A percentile compares a stretch with the other conserved stretches of the same genome.
These are phyloP conservation scores for Ochlodes sylvanus DNA, from an alignment of 2,888 invertebrate species.

Conservation along the genomic window DNA sequence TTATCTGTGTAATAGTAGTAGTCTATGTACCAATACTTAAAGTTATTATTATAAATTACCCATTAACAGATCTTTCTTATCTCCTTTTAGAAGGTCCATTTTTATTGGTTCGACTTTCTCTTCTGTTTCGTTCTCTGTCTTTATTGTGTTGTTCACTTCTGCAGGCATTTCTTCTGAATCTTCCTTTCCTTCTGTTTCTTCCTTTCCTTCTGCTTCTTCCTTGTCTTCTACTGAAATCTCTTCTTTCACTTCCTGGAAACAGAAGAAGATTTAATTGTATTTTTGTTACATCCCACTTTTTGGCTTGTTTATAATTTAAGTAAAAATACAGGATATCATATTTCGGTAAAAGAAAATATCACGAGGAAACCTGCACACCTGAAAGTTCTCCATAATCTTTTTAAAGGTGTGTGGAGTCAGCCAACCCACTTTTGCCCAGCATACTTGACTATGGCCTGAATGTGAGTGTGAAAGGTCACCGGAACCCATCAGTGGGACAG, in stretches of 20 bases:
- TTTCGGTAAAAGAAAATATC: too few relatives aligned
- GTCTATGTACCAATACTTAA: too few relatives aligned
- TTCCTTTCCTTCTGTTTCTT: slow-evolving; percentile 51
- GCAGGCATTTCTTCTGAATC: slow-evolving; percentile 45
- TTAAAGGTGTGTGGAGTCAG: too few relatives aligned
- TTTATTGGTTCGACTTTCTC: slow-evolving; percentile 62
- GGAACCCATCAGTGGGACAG: too few relatives aligned
- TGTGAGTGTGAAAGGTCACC: too few relatives aligned
- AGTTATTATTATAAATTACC: slow-evolving; percentile 62
- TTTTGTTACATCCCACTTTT: neutral
- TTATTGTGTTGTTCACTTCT: slow-evolving; percentile 52
- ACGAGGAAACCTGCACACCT: too few relatives aligned
- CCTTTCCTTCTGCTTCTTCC: slow-evolving; percentile 54
- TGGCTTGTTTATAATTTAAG: too few relatives aligned
- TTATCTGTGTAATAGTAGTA: too few relatives aligned
- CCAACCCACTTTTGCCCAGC: too few relatives aligned
- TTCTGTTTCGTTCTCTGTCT: slow-evolving; percentile 53
- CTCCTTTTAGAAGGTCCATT: slow-evolving; percentile 68
- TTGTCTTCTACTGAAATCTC: slow-evolving; percentile 42
- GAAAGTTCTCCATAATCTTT: too few relatives aligned
- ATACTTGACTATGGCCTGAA: too few relatives aligned
- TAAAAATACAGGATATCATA: too few relatives aligned
- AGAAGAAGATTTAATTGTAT: neutral
- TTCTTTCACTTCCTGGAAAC: slow-evolving; percentile 55
- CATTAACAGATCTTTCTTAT: slow-evolving; percentile 73